Evolutionary conservation across 2,797 vertebrate species (phyloP).

Genomic region (Sarcophilus harrisii): DNA sequence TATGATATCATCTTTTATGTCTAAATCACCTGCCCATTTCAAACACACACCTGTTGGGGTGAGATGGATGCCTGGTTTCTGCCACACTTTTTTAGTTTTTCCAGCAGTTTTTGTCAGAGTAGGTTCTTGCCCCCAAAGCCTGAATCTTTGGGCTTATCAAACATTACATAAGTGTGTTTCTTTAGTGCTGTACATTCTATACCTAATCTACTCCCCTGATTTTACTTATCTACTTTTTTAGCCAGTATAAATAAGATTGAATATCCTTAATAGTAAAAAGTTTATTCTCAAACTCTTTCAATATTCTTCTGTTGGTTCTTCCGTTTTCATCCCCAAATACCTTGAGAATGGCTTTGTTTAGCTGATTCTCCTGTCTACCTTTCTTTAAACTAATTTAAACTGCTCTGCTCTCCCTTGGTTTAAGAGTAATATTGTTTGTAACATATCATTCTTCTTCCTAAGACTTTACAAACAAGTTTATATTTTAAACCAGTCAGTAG

Average conservation of each 20-base stretch:
- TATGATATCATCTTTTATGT: not conserved
- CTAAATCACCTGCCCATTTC: not conserved
- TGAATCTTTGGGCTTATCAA: not conserved
- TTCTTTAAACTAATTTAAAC: not conserved
- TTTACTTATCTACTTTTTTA: not conserved
- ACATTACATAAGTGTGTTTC: not conserved
- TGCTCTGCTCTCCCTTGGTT: not conserved
- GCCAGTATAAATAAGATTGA: not conserved
- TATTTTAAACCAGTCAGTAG: not conserved
- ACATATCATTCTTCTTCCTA: not conserved
- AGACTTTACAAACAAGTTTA: not conserved
- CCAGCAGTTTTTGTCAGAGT: not conserved
- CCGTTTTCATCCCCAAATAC: not conserved
- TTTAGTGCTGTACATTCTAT: not conserved
- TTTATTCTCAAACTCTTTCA: not conserved
- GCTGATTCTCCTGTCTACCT: no score
- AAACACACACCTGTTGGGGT: not conserved
- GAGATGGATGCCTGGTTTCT: not conserved
- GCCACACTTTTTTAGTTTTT: not conserved
- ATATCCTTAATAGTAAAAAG: not conserved
- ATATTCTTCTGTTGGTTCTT: not conserved
- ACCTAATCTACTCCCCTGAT: not conserved
- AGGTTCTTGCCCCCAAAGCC: not conserved
- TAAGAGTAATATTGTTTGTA: not conserved
- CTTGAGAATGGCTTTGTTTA: not conserved